phyloP scores from a whole-genome alignment of 1,140 invertebrate species.

The Euwallacea fornicatus region DNA sequence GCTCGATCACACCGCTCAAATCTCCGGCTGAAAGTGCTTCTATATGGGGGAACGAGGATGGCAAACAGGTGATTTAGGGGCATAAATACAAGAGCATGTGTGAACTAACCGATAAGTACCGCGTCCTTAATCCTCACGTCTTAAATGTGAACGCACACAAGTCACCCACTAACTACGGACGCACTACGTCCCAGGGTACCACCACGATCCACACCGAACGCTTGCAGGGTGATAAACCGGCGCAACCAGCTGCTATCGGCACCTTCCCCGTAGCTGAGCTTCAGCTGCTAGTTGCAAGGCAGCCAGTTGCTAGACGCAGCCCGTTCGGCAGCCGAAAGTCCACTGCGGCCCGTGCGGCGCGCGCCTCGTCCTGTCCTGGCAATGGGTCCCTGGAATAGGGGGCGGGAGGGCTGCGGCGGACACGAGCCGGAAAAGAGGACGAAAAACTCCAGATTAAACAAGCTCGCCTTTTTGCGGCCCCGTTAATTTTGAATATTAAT shows the following conservation, averaged over 20 bases:
- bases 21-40: background rate
- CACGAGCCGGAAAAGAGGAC: conserved; percentile 18
- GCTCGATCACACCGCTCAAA: background rate
- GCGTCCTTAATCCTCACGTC: background rate
- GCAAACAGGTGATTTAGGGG: background rate
- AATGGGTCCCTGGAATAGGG: background rate
- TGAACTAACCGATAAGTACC: background rate
- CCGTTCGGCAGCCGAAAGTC: conserved; percentile 35
- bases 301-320: conserved; percentile 29
- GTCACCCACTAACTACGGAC: conserved; percentile 13
- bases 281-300: conserved; percentile 37
- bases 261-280: conserved; percentile 36
- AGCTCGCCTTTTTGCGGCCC: background rate
- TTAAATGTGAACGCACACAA: conserved; percentile 8
- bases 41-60: background rate
- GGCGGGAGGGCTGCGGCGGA: conserved; percentile 12
- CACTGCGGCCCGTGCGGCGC: conserved; percentile 34
- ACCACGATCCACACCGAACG: background rate
- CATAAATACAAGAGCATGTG: conserved; percentile 1
- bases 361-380: conserved; percentile 25
- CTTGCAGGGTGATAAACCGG: conserved; percentile 19
- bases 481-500: conserved; percentile 24
- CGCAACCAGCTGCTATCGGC: conserved; percentile 34
- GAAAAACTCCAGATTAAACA: conserved; percentile 18
- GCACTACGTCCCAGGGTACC: background rate